These are phyloP conservation scores for Mico argentatus DNA, from an alignment of 2,797 vertebrate genomes.

Conservation along the genomic window DNA sequence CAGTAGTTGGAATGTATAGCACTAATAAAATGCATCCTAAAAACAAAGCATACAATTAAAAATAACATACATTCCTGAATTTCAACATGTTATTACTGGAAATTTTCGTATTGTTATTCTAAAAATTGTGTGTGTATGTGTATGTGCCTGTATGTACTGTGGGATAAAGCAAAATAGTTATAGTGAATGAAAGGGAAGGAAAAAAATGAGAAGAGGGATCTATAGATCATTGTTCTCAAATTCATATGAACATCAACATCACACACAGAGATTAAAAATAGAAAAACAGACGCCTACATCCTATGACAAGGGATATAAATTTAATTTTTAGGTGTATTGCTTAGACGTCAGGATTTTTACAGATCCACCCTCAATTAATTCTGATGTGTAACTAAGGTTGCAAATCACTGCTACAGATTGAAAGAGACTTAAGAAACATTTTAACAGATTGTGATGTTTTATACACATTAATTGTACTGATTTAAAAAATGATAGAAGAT, in stretches of 20 bases:
- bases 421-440: neutral
- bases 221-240: neutral
- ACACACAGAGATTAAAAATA: neutral
- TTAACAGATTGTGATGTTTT: neutral
- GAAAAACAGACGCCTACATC: neutral
- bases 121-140: neutral
- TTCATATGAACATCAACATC: neutral
- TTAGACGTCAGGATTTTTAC: neutral
- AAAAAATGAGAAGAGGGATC: neutral
- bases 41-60: neutral
- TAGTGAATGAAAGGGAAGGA: neutral
- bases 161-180: neutral
- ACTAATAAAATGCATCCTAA: neutral
- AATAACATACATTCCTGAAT: neutral
- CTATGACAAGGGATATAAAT: neutral
- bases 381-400: neutral
- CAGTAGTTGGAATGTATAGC: neutral
- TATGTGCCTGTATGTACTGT: neutral
- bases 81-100: neutral
- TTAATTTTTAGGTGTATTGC: neutral
- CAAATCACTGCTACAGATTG: neutral
- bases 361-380: neutral
- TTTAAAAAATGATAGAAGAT: neutral
- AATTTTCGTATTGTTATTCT: neutral
- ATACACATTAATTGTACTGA: neutral